Percentiles rank a stretch among this genome's conserved stretches.
Conservation (phyloP, 2,888 invertebrate genomes). For the Branchipolynoe longqiensis region DNA sequence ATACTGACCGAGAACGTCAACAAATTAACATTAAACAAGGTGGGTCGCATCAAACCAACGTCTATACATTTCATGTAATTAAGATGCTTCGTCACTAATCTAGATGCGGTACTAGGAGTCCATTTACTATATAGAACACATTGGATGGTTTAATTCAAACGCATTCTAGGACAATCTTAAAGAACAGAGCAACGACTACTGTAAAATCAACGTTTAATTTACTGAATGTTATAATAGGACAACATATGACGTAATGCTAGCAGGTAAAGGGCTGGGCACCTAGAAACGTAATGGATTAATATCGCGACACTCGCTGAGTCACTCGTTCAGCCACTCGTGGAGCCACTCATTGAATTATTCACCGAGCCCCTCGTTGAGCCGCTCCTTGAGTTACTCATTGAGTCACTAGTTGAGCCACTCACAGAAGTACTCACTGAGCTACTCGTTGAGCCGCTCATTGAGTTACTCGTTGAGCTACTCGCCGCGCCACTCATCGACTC, state of each 20-base stretch:
- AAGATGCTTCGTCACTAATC: not conserved
- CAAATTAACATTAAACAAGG: slow-evolving; percentile 51
- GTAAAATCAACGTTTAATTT: slow-evolving; percentile 29
- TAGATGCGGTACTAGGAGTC: not conserved
- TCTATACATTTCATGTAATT: slow-evolving; percentile 15
- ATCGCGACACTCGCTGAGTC: not conserved
- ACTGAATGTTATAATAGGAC: slow-evolving; percentile 37
- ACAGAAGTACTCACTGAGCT: too few species aligned
- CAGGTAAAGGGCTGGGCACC: not conserved
- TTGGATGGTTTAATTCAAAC: not conserved
- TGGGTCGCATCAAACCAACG: slow-evolving; percentile 36
- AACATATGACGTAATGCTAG: slow-evolving; percentile 29
- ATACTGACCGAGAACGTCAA: slow-evolving; percentile 3
- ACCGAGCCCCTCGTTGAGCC: too few species aligned
- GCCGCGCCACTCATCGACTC: too few species aligned
- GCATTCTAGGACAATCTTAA: slow-evolving; percentile 45
- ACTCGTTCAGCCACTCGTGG: too few species aligned
- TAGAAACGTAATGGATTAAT: slow-evolving; percentile 9
- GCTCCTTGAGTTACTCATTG: too few species aligned
- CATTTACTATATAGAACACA: slow-evolving; percentile 38
- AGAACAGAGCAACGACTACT: slow-evolving; percentile 32
- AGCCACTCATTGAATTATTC: too few species aligned
- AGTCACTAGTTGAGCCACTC: too few species aligned
- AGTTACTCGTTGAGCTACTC: too few species aligned
- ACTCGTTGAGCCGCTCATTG: too few species aligned